Evolutionary conservation across 2,888 invertebrate genomes (phyloP).

Genomic region (Melanchra persicariae): DNA sequence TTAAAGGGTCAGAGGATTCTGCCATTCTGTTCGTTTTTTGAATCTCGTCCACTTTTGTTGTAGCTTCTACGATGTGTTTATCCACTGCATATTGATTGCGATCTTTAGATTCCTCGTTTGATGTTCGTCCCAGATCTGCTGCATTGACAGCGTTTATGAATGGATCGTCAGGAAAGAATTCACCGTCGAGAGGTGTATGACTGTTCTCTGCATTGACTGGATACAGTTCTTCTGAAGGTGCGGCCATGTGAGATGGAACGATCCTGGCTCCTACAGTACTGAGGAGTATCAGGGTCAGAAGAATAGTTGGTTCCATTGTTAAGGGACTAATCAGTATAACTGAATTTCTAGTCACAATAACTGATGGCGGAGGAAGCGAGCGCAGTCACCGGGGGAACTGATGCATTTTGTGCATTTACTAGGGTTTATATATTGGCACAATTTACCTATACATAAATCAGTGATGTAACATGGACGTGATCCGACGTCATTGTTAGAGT

Average conservation of each 20-base stretch:
- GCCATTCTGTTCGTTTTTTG: not conserved
- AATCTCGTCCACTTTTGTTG: not conserved
- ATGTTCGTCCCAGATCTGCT: not conserved
- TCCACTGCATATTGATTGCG: not conserved
- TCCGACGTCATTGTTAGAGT: slow-evolving; percentile 7
- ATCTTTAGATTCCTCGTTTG: not conserved
- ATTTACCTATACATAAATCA: not conserved
- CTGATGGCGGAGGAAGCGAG: slow-evolving; percentile 9
- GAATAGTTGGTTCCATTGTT: slow-evolving; percentile 27
- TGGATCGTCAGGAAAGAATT: not conserved
- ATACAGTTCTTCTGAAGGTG: not conserved
- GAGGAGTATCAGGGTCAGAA: slow-evolving; percentile 29
- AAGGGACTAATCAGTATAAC: slow-evolving; percentile 27
- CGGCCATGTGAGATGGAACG: not conserved
- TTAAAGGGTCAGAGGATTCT: not conserved
- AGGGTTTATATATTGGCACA: slow-evolving; percentile 15
- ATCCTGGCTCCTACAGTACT: slow-evolving; percentile 24
- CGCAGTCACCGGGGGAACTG: slow-evolving; percentile 1
- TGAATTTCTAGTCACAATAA: slow-evolving; percentile 24
- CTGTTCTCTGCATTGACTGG: not conserved
- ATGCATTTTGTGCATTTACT: slow-evolving; percentile 1
- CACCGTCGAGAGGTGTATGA: not conserved
- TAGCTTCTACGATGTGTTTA: not conserved
- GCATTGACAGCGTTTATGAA: not conserved
- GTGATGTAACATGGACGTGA: not conserved